phyloP scores from a whole-genome alignment of 2,113 vertebrate species.

The Aegypius monachus region DNA sequence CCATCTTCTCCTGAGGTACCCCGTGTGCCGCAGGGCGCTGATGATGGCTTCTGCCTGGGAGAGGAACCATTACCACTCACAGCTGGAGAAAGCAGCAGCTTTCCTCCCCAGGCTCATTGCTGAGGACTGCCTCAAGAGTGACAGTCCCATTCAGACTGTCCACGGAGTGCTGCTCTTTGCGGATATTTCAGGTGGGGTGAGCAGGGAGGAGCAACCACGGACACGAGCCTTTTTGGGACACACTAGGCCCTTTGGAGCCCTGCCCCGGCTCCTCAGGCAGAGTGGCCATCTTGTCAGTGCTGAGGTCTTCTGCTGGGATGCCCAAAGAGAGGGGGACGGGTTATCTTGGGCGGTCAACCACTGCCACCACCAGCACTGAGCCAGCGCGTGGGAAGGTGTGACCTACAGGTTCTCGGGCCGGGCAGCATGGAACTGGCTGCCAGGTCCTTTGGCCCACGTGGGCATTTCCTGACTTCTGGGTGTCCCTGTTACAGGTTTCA shows the following conservation, averaged over 20 bases:
- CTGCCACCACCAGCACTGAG: neutral
- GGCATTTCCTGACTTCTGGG: neutral
- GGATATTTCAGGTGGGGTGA: neutral
- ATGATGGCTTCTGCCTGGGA: neutral
- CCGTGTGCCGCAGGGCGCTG: neutral
- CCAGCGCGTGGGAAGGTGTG: neutral
- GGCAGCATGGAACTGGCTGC: neutral
- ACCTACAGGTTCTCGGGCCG: neutral
- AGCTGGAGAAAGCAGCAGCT: too few species aligned
- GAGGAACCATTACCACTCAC: neutral
- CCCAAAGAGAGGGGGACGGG: neutral
- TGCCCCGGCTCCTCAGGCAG: neutral
- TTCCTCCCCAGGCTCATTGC: neutral
- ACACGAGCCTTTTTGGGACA: too few species aligned
- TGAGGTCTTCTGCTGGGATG: neutral
- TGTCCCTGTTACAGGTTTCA: neutral
- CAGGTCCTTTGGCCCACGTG: neutral
- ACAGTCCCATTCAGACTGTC: too few species aligned
- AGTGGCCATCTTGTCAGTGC: neutral
- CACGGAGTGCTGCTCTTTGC: neutral
- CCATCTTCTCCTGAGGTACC: neutral
- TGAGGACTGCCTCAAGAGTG: too few species aligned
- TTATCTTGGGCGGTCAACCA: too few species aligned
- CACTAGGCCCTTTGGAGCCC: neutral
- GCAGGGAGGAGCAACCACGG: neutral